A percentile compares a stretch with the other conserved stretches of the same genome.
phyloP scores from a whole-genome alignment of 1,140 invertebrate genomes.

The Aphelenchoides fujianensis region DNA sequence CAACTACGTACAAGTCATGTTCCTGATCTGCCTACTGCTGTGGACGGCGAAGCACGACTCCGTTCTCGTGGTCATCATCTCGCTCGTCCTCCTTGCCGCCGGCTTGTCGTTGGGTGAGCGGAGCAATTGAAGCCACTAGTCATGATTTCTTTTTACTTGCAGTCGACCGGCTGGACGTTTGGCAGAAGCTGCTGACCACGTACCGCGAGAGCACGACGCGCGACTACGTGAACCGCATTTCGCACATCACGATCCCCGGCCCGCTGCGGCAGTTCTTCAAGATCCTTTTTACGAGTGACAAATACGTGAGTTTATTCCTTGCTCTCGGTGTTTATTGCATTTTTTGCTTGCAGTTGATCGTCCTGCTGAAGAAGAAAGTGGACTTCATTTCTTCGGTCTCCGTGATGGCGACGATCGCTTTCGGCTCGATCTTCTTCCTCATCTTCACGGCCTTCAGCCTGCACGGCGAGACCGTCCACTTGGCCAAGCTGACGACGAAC shows the following conservation, averaged over 20 bases:
- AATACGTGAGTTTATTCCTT: slow-evolving; percentile 65
- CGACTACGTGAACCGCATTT: slow-evolving; percentile 23
- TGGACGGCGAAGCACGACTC: slow-evolving; percentile 73
- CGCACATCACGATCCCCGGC: slow-evolving; percentile 65
- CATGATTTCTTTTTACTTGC: background rate
- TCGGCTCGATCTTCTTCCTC: slow-evolving; percentile 64
- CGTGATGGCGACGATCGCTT: slow-evolving; percentile 65
- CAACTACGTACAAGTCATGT: slow-evolving; percentile 70
- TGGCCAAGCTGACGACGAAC: slow-evolving; percentile 81
- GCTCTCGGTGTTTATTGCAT: slow-evolving; percentile 10
- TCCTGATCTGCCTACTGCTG: slow-evolving; percentile 72
- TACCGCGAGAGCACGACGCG: background rate
- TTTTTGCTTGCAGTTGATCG: slow-evolving; percentile 63
- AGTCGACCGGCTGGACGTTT: background rate
- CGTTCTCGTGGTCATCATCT: slow-evolving; percentile 70
- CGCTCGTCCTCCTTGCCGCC: slow-evolving; percentile 70
- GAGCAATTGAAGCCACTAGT: background rate
- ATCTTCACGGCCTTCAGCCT: slow-evolving; percentile 69
- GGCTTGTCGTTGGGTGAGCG: background rate
- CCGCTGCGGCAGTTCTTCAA: slow-evolving; percentile 65
- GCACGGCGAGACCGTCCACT: slow-evolving; percentile 87
- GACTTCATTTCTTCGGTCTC: slow-evolving; percentile 66
- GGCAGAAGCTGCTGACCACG: background rate
- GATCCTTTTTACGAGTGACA: slow-evolving; percentile 68
- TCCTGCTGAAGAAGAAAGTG: slow-evolving; percentile 63